A percentile compares a stretch with the other conserved stretches of the same genome.
phyloP scores from a whole-genome alignment of 2,888 invertebrate species.

The Apotomis turbidana region DNA sequence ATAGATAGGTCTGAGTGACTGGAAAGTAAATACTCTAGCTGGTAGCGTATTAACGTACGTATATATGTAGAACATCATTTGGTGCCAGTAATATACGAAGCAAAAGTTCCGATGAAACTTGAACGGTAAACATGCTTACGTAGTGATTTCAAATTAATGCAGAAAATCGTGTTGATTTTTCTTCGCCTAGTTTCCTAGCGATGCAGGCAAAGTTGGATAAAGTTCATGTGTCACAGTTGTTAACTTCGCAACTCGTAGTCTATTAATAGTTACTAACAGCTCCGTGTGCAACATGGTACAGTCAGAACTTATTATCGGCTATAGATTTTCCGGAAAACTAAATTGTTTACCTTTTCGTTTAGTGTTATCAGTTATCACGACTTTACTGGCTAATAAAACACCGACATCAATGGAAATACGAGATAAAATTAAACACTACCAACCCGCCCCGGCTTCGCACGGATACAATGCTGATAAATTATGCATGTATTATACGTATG shows the following conservation, averaged over 20 bases:
- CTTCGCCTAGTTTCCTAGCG: conserved; percentile 11
- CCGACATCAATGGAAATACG: no score
- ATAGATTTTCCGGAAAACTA: conserved; percentile 6
- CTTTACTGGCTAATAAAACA: no score
- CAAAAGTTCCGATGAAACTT: neutral
- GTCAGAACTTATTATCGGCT: conserved; percentile 20
- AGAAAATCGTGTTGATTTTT: conserved; percentile 21
- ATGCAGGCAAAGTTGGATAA: conserved; percentile 25
- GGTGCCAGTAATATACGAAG: neutral
- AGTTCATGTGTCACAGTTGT: conserved; percentile 30
- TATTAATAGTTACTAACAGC: conserved; percentile 23
- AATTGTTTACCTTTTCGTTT: neutral
- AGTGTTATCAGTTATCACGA: neutral
- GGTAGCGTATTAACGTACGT: no score
- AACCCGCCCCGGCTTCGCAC: no score
- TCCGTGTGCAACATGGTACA: conserved; percentile 13
- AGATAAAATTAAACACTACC: no score
- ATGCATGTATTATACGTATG: no score
- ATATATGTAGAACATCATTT: no score
- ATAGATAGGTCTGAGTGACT: no score
- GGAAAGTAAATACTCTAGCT: no score
- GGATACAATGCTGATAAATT: no score
- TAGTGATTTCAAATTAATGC: neutral
- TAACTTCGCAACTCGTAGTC: conserved; percentile 23
- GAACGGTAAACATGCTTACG: conserved; percentile 28